Evolutionary conservation across 1,140 invertebrate species (phyloP).

Genomic region (Papilio polytes): DNA sequence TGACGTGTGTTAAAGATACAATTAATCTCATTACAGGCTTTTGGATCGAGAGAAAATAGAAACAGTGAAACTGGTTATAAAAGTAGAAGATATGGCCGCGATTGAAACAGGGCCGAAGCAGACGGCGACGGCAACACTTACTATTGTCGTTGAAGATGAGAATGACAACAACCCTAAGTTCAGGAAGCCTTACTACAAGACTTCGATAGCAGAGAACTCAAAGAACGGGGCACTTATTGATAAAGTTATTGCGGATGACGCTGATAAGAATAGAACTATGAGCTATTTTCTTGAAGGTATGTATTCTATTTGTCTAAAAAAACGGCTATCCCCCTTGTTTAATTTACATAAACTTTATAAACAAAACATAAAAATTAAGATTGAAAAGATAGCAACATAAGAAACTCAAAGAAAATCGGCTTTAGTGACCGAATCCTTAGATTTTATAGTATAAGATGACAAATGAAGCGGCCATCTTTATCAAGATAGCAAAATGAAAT

Average conservation of each 20-base stretch:
- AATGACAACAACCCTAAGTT: constrained; percentile 97
- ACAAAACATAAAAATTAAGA: too few species aligned
- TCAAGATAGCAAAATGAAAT: too few species aligned
- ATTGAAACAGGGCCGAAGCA: constrained; percentile 87
- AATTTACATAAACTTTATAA: too few species aligned
- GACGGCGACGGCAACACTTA: constrained; percentile 89
- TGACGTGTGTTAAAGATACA: background rate
- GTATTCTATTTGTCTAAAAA: background rate
- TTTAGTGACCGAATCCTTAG: too few species aligned
- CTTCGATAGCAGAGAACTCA: constrained; percentile 94
- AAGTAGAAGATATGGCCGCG: constrained; percentile 94
- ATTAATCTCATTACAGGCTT: constrained; percentile 68
- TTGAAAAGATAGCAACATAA: too few species aligned
- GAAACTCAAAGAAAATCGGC: too few species aligned
- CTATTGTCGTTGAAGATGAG: constrained; percentile 91
- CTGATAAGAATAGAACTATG: constrained; percentile 94
- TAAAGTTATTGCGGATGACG: constrained; percentile 93
- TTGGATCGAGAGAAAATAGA: constrained; percentile 95
- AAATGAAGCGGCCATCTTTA: too few species aligned
- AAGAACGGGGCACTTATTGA: constrained; percentile 93
- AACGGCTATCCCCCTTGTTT: too few species aligned
- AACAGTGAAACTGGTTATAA: constrained; percentile 89
- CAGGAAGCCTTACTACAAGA: constrained; percentile 89
- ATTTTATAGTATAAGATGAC: too few species aligned
- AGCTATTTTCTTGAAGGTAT: constrained; percentile 91